Evolutionary conservation across 2,888 invertebrate species (phyloP), one percentile per base, ranked within the genome.

Genomic region (Coenonympha glycerion): DNA sequence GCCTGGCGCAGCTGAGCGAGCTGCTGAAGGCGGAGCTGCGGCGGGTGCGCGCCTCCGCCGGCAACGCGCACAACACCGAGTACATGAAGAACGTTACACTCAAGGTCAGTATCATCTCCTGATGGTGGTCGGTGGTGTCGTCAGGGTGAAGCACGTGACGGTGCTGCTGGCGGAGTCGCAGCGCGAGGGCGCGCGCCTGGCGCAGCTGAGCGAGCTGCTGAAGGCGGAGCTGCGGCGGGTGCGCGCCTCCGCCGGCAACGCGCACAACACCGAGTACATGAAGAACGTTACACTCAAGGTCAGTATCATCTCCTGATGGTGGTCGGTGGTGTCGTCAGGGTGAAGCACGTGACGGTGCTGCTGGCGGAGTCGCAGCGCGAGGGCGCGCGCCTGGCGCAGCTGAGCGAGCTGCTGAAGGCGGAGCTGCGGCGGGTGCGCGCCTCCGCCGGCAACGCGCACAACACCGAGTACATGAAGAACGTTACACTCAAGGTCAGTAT

Each of bases 261-360:
- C 95, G 31, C 94, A 95, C 72, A 97, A 98, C 82, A 92, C 95
- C 45, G 98, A 98, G 83, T 98, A 98, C 83, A 89, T 98, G 67
- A 98, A 98, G 86, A 98, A 98, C 82, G 93, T 98, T 49, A 91
- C 98, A 36, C 88, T 97, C 55, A 97, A 97, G 91, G 97, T 96
- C 26, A 40, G 26, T 11, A n/a, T n/a, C n/a, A n/a, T n/a, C n/a
- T n/a, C n/a, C n/a, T n/a, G n/a, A n/a, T n/a, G n/a, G n/a, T n/a
- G n/a, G n/a, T n/a, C n/a, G n/a, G n/a, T n/a, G n/a, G n/a, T n/a
- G 5, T n/a, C 28, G 2, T 24, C 28, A 87, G 89, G 51, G 88
- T 91, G 28, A 89, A 89, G 55, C 91, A 92, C 73, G 83, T 92
- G 58, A 91, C 91, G 0, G 79, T 89, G n/a, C 71, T 95, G 55